Conservation (phyloP, 2,797 vertebrate species). For the Heteromormyrus szaboi region DNA sequence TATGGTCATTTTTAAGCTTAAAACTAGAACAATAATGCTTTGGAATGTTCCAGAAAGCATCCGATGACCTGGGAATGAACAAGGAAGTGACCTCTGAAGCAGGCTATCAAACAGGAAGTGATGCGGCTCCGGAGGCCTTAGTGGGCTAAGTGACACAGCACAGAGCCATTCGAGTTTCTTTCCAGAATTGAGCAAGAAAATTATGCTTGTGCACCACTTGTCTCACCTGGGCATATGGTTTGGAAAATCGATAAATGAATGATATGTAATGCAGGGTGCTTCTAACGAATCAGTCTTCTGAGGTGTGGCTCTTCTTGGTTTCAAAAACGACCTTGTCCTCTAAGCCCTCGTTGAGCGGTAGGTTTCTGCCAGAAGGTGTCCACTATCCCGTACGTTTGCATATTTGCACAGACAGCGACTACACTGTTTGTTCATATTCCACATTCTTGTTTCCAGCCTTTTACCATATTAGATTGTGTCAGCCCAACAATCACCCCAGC, state of each 20-base stretch:
- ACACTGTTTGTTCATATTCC: not conserved
- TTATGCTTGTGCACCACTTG: not conserved
- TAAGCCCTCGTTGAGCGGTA: not conserved
- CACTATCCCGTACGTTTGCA: not conserved
- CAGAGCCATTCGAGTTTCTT: not conserved
- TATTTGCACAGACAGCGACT: conserved; percentile 1
- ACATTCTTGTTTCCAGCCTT: conserved; percentile 13
- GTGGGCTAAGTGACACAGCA: too few relatives aligned
- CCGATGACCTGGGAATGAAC: not conserved
- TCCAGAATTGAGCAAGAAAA: not conserved
- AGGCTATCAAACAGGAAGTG: not conserved
- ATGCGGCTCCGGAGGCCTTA: not conserved
- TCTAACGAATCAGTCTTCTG: not conserved
- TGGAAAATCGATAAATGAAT: not conserved
- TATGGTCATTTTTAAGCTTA: not conserved
- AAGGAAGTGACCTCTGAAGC: not conserved
- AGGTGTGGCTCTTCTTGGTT: not conserved
- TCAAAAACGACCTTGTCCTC: not conserved
- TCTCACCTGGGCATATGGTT: not conserved
- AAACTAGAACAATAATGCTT: not conserved
- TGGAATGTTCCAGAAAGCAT: not conserved
- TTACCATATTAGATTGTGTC: conserved; percentile 20
- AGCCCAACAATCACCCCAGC: not conserved
- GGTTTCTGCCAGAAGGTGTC: not conserved
- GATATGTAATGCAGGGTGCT: not conserved